Evolutionary conservation across 2,797 vertebrate genomes (phyloP).

Genomic region (Chelidonichthys spinosus): DNA sequence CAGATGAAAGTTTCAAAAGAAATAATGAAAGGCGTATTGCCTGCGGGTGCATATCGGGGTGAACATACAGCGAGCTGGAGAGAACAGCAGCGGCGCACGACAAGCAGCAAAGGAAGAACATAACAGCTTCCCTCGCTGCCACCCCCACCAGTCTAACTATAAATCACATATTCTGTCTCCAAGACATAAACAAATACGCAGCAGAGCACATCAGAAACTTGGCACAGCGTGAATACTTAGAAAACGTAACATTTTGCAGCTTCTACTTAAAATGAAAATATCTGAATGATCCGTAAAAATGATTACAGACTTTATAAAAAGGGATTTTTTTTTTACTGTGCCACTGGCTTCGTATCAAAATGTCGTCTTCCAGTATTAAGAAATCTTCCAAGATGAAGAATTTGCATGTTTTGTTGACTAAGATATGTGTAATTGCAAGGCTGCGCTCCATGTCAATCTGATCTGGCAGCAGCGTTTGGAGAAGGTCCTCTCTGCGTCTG

Average conservation of each 20-base stretch:
- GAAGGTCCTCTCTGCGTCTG: conserved; percentile 37
- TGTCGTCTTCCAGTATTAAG: conserved; percentile 32
- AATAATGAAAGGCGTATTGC: conserved; percentile 87
- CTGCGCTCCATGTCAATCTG: conserved; percentile 43
- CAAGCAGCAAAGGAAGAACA: conserved; percentile 82
- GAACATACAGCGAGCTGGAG: conserved; percentile 81
- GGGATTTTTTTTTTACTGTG: conserved; percentile 38
- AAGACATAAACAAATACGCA: conserved; percentile 82
- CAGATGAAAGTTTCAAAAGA: conserved; percentile 89
- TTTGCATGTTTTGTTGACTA: conserved; percentile 57
- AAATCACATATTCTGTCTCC: conserved; percentile 82
- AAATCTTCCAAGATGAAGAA: conserved; percentile 36
- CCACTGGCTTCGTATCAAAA: conserved; percentile 57
- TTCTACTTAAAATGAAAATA: conserved; percentile 67
- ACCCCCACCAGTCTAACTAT: conserved; percentile 82
- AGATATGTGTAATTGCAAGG: conserved; percentile 61
- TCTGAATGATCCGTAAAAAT: conserved; percentile 74
- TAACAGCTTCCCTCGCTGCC: conserved; percentile 80
- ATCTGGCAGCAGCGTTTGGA: conserved; percentile 43
- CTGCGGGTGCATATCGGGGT: conserved; percentile 85
- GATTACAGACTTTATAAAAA: conserved; percentile 61
- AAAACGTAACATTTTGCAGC: conserved; percentile 69
- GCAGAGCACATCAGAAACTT: conserved; percentile 77
- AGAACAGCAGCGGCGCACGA: conserved; percentile 79
- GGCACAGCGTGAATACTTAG: conserved; percentile 77